phyloP scores from a whole-genome alignment of 2,797 vertebrate genomes.

The Chloroceryle inda region DNA sequence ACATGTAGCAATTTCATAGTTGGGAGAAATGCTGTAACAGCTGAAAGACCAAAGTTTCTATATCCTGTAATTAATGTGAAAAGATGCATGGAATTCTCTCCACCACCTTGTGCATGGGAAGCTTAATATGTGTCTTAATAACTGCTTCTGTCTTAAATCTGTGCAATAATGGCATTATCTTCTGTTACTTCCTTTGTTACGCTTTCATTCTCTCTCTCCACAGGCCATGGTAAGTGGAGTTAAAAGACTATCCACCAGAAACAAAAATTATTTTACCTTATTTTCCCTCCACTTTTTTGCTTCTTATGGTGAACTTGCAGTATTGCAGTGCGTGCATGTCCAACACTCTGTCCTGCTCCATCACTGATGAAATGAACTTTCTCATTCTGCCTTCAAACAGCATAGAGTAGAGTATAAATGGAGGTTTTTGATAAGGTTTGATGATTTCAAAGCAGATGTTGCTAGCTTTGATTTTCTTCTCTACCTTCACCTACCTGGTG shows the following conservation, averaged over 20 bases:
- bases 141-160: constrained; percentile 7
- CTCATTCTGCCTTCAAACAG: neutral
- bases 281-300: neutral
- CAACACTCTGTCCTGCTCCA: neutral
- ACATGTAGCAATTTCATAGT: neutral
- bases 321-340: neutral
- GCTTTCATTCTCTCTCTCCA: constrained; percentile 88
- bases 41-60: constrained; percentile 17
- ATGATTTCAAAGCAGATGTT: neutral
- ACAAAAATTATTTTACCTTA: neutral
- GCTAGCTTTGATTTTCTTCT: neutral
- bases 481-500: neutral
- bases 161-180: constrained; percentile 77
- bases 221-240: constrained; percentile 98
- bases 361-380: constrained; percentile 51
- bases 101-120: neutral
- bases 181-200: constrained; percentile 90
- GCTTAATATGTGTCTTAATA: neutral
- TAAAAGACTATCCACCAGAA: neutral
- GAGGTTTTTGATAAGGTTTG: neutral
- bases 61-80: neutral
- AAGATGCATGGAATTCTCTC: constrained; percentile 6
- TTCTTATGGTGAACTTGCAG: constrained; percentile 11
- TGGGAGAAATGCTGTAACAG: constrained; percentile 1
- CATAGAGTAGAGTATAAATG: neutral